Evolutionary conservation across 2,797 vertebrate species (phyloP).

Genomic region (Phalloptychus januarius): DNA sequence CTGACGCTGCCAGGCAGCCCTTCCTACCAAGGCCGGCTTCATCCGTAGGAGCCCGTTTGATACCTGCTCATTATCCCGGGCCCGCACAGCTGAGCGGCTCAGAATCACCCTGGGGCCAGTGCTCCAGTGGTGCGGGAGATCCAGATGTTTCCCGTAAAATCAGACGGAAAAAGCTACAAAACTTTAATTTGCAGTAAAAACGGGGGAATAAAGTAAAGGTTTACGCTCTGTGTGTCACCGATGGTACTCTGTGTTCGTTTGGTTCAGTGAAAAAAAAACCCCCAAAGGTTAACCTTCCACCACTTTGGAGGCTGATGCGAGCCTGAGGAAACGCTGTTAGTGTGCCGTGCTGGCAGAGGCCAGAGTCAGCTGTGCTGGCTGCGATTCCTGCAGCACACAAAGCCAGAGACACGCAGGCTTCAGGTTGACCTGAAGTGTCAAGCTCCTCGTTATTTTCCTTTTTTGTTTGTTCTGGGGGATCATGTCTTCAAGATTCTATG

Average conservation of each 20-base stretch:
- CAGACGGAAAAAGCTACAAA: constrained; percentile 87
- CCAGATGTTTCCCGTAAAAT: constrained; percentile 88
- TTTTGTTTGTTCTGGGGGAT: constrained; percentile 3
- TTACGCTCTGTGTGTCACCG: constrained; percentile 74
- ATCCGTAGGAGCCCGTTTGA: constrained; percentile 73
- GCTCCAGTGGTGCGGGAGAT: constrained; percentile 71
- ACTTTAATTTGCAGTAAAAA: constrained; percentile 84
- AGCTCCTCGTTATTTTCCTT: constrained; percentile 21
- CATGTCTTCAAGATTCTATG: not conserved
- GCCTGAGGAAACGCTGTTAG: constrained; percentile 42
- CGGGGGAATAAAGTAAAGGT: constrained; percentile 78
- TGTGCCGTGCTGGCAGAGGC: constrained; percentile 44
- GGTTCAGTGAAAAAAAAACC: constrained; percentile 58
- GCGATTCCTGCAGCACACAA: constrained; percentile 28
- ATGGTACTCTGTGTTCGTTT: constrained; percentile 67
- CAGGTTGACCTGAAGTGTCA: constrained; percentile 18
- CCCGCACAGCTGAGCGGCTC: constrained; percentile 73
- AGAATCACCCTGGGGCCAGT: constrained; percentile 75
- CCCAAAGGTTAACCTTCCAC: constrained; percentile 55
- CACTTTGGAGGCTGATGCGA: constrained; percentile 54
- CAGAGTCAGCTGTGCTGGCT: constrained; percentile 55
- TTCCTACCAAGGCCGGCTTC: constrained; percentile 44
- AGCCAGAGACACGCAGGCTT: constrained; percentile 43
- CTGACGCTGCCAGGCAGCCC: constrained; percentile 33
- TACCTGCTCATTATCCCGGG: constrained; percentile 81